Conservation (phyloP, 2,888 invertebrate species). For the Drosophila anomelani region DNA sequence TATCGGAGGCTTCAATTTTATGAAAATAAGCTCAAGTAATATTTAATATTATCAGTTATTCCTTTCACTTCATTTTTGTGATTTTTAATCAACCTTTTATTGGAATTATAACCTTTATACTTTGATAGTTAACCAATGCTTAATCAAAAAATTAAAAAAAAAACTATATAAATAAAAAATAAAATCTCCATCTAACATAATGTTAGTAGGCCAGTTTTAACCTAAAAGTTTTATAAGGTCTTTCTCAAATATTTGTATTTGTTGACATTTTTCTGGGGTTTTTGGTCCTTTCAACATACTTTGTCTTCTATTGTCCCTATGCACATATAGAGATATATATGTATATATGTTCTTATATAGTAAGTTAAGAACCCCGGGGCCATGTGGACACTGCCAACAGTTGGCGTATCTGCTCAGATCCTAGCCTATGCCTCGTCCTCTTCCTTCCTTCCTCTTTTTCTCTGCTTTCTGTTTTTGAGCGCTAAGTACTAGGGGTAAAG, state of each 20-base stretch:
- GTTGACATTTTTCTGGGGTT: conserved; percentile 4
- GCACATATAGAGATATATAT: not conserved
- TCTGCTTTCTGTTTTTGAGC: conserved; percentile 4
- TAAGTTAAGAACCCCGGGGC: conserved; percentile 11
- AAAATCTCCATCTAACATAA: too few relatives aligned
- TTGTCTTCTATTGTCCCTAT: not conserved
- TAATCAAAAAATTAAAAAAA: not conserved
- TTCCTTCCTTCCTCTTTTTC: not conserved
- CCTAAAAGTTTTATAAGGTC: not conserved
- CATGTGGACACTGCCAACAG: conserved; percentile 28
- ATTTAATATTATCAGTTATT: not conserved
- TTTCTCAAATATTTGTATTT: not conserved
- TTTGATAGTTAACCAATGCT: not conserved
- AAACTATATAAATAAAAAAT: not conserved
- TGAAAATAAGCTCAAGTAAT: not conserved
- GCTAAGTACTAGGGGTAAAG: conserved; percentile 32
- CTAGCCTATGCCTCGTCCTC: conserved; percentile 5
- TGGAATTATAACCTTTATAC: not conserved
- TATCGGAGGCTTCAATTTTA: too few relatives aligned
- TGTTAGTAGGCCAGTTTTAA: too few relatives aligned
- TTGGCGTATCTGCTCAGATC: conserved; percentile 33
- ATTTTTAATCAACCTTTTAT: not conserved
- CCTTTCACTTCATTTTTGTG: not conserved
- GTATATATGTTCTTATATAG: not conserved
- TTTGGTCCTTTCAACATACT: not conserved